Percentiles rank a stretch among this genome's conserved stretches.
Conservation (phyloP, 1,140 invertebrate genomes). For the Latrodectus geometricus region DNA sequence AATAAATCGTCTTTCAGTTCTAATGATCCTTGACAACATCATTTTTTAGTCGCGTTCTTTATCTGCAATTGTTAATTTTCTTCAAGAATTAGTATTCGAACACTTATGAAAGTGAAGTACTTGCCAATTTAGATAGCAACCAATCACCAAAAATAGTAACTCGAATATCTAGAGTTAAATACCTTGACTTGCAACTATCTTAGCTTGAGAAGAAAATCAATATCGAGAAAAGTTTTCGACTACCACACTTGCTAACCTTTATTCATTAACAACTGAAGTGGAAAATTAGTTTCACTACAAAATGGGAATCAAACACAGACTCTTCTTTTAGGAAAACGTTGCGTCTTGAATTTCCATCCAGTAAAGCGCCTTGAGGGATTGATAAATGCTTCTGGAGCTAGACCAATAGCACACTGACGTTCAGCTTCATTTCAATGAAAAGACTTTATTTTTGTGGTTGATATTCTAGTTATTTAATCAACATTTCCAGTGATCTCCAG, state of each 20-base stretch:
- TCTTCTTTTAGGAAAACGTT: slow-evolving; percentile 25
- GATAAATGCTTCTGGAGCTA: slow-evolving; percentile 26
- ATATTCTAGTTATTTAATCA: neutral
- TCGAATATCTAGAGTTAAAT: slow-evolving; percentile 13
- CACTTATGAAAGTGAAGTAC: too few species aligned
- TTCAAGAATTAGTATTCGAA: too few species aligned
- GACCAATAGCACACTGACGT: slow-evolving; percentile 22
- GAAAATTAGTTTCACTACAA: slow-evolving; percentile 62
- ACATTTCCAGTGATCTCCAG: neutral
- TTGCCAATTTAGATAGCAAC: too few species aligned
- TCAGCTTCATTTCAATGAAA: neutral
- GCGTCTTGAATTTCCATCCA: neutral
- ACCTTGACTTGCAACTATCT: slow-evolving; percentile 10
- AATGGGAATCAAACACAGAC: slow-evolving; percentile 56
- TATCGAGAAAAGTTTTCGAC: slow-evolving; percentile 59
- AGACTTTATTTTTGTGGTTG: neutral
- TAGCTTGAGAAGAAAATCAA: slow-evolving; percentile 47
- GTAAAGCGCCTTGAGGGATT: slow-evolving; percentile 13
- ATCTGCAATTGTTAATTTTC: too few species aligned
- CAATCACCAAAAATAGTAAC: neutral
- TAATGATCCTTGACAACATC: too few species aligned
- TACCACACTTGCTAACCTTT: slow-evolving; percentile 29
- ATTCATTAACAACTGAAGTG: slow-evolving; percentile 62
- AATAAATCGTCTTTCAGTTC: too few species aligned
- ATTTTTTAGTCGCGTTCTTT: too few species aligned